Conservation (phyloP, 2,113 vertebrate genomes). For the Malurus alboscapulatus region DNA sequence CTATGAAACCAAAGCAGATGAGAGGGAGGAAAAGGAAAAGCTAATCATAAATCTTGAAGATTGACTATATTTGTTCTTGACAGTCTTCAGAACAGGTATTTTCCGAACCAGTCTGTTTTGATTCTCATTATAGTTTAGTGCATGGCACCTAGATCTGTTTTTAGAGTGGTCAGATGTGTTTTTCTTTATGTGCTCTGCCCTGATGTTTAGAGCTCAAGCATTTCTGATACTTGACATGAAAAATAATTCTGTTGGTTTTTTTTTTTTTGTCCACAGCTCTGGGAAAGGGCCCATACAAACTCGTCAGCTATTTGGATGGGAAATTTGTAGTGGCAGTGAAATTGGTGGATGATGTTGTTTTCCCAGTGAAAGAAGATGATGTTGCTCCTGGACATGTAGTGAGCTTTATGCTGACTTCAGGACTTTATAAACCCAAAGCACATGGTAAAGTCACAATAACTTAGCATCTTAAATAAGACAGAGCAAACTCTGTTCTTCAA, state of each 20-base stretch:
- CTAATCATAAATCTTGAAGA: neutral
- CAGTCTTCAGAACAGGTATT: neutral
- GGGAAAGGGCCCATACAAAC: conserved; percentile 89
- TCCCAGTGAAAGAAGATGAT: conserved; percentile 67
- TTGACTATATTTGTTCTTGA: neutral
- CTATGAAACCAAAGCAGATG: neutral
- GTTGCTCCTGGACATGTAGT: conserved; percentile 56
- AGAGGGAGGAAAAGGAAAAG: neutral
- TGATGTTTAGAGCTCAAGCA: neutral
- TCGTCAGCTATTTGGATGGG: conserved; percentile 79
- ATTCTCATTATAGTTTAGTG: neutral
- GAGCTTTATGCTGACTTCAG: conserved; percentile 91
- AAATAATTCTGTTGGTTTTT: neutral
- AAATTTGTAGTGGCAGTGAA: conserved; percentile 71
- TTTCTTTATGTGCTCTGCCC: neutral
- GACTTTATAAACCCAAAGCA: conserved; percentile 83
- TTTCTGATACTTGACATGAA: neutral
- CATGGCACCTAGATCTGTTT: neutral
- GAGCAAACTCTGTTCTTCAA: neutral
- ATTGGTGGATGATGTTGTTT: conserved; percentile 66
- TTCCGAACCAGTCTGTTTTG: neutral
- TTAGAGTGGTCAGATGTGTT: neutral
- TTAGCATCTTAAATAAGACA: neutral
- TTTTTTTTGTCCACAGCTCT: conserved; percentile 75
- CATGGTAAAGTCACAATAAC: conserved; percentile 78